Base-by-base conservation (phyloP, 2,797 vertebrate genomes). In the Myripristis jacobus region DNA sequence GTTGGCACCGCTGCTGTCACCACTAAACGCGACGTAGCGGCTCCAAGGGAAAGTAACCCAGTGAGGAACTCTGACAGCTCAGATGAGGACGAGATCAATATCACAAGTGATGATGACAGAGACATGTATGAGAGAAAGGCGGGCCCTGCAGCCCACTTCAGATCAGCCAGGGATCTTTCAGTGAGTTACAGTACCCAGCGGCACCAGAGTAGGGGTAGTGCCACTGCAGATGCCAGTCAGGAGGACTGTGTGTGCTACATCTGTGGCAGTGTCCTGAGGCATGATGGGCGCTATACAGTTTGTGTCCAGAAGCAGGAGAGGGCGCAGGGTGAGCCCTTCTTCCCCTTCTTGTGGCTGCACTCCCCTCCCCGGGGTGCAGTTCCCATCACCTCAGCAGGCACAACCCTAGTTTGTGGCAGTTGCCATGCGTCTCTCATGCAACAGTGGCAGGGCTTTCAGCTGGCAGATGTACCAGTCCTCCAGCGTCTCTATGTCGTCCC, bases 401-500 rank as follows among this genome's bases (percentile, higher is more conserved):
- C 95, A 68, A 96, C 97, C 13, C 65, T 95, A 54, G 96, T 97
- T 54, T 99, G 98, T 19, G 71, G 93, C 74, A 94, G 93, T 90
- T 99, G 98, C 86, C 96, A 97, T 86, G 46, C 94, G n/a, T 98
- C 97, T 0, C 96, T 99, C 82, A 93, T 95, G 93, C 96, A 97
- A 82, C 98, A 99, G 94, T 99, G 98, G 98, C 96, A 95, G 38
- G 95, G 96, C 89, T 99, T 99, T 47, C 96, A 98, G 91, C 63
- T 95, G 87, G 97, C 97, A 11, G 92, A 91, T 1, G 97, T 99
- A 76, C 98, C 97, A 0, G 95, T 98, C 64, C 94, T 98, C 72
- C 97, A 97, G 91, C 92, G 97, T 6, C 94, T 98, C n/a, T 99
- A 99, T 21, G 95, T 98, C 31, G 97, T 98, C 64, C 97, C 97